Base-by-base conservation (phyloP, 2,888 invertebrate species). In the Anoplius nigerrimus region DNA sequence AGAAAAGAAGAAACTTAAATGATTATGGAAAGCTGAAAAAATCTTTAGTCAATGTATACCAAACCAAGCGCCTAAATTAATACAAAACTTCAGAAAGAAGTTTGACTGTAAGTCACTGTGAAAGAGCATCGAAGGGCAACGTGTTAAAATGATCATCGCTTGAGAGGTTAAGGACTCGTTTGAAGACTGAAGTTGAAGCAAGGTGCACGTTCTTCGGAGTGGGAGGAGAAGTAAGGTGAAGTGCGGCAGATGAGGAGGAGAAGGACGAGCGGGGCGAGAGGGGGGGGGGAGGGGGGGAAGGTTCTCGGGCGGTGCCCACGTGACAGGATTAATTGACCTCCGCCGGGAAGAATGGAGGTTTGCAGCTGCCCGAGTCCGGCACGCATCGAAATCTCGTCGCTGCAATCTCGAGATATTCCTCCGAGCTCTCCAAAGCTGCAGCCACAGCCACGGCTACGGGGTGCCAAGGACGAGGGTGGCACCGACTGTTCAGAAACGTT, bases 371-470 rank as follows among this genome's bases (percentile, higher is more conserved):
- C 48, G 13, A 48, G 48, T 16, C 55, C 24, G 27, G 16, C 16
- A 27, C 27, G 55, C 55, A 55, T 55, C 55, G 48, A 54, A 22
- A 61, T 46, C n/a, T 65, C 46, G 46, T 11, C 46, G 20, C 53
- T 22, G 20, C n/a, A 13, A 48, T 48, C 48, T 69, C 13, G 53
- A 54, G 57, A 61, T 57, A 61, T 57, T 16, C 56, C 52, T n/a
- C 27, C 18, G 42, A 2, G 46, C 24, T 34, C 45, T 21, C 64
- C 20, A 60, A 61, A 63, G 51, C 43, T 56, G 56, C n/a, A n/a
- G n/a, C n/a, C n/a, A n/a, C n/a, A n/a, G n/a, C n/a, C n/a, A n/a
- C n/a, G 11, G 11, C 34, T 34, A 6, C 34, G 11, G 34, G 11
- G 8, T 3, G 15, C 18, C 5, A 16, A 20, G 48, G 15, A 20